Evolutionary conservation across 2,797 vertebrate species (phyloP), one percentile per base, ranked within the genome.

Genomic region (Fistularia commersonii): DNA sequence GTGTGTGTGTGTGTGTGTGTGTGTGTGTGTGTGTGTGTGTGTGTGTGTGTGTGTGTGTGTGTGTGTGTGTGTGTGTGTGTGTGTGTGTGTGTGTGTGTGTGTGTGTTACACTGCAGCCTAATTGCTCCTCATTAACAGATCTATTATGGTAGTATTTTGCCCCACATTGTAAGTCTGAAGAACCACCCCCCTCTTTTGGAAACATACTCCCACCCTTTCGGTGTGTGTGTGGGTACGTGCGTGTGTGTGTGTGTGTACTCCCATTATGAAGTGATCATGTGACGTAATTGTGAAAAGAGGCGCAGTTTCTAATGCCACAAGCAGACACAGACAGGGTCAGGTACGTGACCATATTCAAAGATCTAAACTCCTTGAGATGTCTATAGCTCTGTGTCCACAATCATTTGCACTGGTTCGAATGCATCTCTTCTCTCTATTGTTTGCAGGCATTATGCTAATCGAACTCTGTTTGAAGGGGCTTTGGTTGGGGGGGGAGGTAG

Each of bases 361-460:
- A n/a, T 9, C 10, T 10, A 40, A 40, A 5, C 38, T 8, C 6
- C 13, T 40, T 39, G 41, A 43, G 11, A 31, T 35, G 49, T 45
- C n/a, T 37, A 48, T 39, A 45, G 0, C 3, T 55, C 36, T 54
- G 57, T 59, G 37, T 56, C 4, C 54, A 3, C 57, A 44, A 52
- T 45, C 5, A 43, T 70, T 45, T 43, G 11, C 31, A n/a, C n/a
- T 38, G 8, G 43, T 65, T 53, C 62, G 48, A 63, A 31, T 72
- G 56, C 53, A 13, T n/a, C 45, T 38, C 56, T 59, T 65, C 59
- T 52, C 62, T 83, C 63, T 66, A 70, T 89, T 88, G 82, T 85
- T 75, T 53, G 44, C 44, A 7, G 58, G 51, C 59, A 23, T 60
- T 80, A 85, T 86, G 82, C 64, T 79, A 83, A 87, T 87, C 64